Base-by-base conservation (phyloP, 2,888 invertebrate genomes). In the Drosophila subsilvestris region DNA sequence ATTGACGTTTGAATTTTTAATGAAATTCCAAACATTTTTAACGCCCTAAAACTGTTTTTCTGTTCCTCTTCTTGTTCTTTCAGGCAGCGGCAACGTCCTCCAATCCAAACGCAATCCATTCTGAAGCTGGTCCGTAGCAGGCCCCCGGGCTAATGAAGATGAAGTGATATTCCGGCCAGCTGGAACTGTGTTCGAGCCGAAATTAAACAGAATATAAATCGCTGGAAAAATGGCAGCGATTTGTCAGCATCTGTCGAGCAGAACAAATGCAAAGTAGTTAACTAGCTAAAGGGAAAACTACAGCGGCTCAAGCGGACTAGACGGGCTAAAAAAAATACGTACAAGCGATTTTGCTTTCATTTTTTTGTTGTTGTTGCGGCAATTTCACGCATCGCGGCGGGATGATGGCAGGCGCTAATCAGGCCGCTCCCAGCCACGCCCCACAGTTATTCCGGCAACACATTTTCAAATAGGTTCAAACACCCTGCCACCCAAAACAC, bases 1-100 rank as follows among this genome's bases (percentile, higher is more conserved):
- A 80, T 86, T 85, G 85, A 86, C 81, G 84, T 88, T 85, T 86
- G 87, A 77, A 85, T 88, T 88, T 85, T 86, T 85, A 85, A 85
- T 85, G 88, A 88, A 85, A 85, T 85, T 85, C 88, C 88, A 79
- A 85, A 85, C 74, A 86, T 88, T 88, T 75, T 88, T 83, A 79
- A 73, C 80, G 88, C 70, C 75, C 74, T 6, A 3, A 73, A 77
- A 82, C 73, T 63, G 70, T 63, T 71, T 75, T 74, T 68, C 60
- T 50, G 69, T 20, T 54, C 43, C 47, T 32, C 44, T 37, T 59
- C 47, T 51, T n/a, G n/a, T 69, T 51, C 54, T 63, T 48, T 51
- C 69, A 74, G 79, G 79, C 74, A 74, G 82, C 65, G 63, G 76
- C 50, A 45, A 66, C 67, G 42, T 45, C 59, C 47, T 62, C 54